Evolutionary conservation across 2,888 invertebrate genomes (phyloP), one percentile per base, ranked within the genome.

Genomic region (Stenichneumon culpator): DNA sequence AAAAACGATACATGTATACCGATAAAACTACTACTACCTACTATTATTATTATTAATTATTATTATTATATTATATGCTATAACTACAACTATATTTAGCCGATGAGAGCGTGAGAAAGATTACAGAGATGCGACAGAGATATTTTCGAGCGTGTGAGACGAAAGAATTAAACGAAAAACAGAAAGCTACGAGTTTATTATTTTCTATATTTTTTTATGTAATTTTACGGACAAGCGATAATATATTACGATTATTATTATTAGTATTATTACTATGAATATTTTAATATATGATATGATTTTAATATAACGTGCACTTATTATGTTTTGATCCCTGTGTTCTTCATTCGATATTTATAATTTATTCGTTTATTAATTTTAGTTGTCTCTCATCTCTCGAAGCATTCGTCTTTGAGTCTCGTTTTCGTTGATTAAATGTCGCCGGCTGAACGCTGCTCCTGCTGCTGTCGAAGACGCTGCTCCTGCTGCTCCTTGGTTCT

Each of bases 181-280:
- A 88, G 88, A 88, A 90, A 89, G 88, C 89, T 90, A 90, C 91
- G 90, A 92, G 93, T 91, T 93, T 93, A 93, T 93, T 93, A 93
- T 93, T 93, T 93, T 93, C 93, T 93, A 93, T 93, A 93, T 93
- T 93, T 93, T 93, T 93, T 93, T 93, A 93, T 93, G 93, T 93
- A 93, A 93, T 93, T 93, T 93, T 93, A 93, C 89, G 93, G 88
- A 93, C 89, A 92, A 91, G 92, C 92, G 93, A 93, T 91, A 91
- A 92, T 92, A 91, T 92, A 91, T 92, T 88, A 88, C 67, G 86
- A 85, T 87, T 88, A 88, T 87, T 87, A 87, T 87, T 88, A 88
- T 88, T 89, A 89, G 86, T 89, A 90, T 88, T 89, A 89, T 89
- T 89, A 90, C 92, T 93, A 93, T 92, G 92, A 90, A 93, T 93